Conservation (phyloP, 2,888 invertebrate genomes). For the Hymenopus coronatus region DNA sequence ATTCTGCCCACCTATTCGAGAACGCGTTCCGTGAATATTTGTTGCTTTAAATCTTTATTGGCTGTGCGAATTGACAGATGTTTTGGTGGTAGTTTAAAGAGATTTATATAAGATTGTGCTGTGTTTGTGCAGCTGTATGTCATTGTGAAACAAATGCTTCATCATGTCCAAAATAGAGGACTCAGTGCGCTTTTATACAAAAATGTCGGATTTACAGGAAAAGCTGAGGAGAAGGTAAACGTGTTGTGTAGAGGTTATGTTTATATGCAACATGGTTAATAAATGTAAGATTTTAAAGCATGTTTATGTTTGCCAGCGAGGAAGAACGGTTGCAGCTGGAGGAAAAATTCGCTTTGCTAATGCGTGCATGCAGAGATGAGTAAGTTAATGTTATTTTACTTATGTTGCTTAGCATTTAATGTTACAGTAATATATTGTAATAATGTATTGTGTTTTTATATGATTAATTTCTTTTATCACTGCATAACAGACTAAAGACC, state of each 20-base stretch:
- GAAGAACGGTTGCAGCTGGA: slow-evolving; percentile 32
- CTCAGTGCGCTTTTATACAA: slow-evolving; percentile 25
- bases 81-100: slow-evolving; percentile 21
- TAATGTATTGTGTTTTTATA: too few species aligned
- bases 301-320: slow-evolving; percentile 27
- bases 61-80: neutral
- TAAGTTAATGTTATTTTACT: slow-evolving; percentile 17
- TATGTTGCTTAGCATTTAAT: too few species aligned
- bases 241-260: neutral
- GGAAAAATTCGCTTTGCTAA: slow-evolving; percentile 29
- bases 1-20: neutral
- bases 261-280: neutral
- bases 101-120: neutral
- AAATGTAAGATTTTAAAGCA: neutral
- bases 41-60: neutral
- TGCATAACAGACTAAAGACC: too few species aligned
- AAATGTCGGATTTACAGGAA: slow-evolving; percentile 31
- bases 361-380: slow-evolving; percentile 29
- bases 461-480: too few species aligned
- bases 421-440: too few species aligned
- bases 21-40: neutral
- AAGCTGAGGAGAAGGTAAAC: slow-evolving; percentile 32
- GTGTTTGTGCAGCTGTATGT: neutral
- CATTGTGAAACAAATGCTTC: neutral
- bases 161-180: slow-evolving; percentile 27